Percentiles rank a stretch among this genome's conserved stretches.
Conservation (phyloP, 2,888 invertebrate species). For the Drosophila barbarae region DNA sequence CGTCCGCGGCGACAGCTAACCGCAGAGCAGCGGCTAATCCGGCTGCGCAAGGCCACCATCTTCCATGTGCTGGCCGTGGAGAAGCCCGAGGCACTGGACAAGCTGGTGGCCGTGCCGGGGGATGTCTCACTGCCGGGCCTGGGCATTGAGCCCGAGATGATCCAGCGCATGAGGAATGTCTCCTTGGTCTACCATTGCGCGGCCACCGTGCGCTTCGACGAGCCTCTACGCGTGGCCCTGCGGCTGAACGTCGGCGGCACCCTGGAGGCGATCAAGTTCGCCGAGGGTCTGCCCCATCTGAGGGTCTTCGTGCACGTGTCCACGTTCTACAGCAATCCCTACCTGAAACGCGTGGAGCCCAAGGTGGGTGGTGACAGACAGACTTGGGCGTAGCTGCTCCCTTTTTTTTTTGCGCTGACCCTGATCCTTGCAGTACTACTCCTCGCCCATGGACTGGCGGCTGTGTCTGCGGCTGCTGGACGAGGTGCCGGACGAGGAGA, state of each 20-base stretch:
- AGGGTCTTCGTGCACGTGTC: conserved; percentile 89
- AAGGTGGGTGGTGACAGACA: conserved; percentile 78
- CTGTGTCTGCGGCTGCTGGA: conserved; percentile 62
- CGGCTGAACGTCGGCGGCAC: conserved; percentile 84
- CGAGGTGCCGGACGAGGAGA: conserved; percentile 47
- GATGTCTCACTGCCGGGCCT: conserved; percentile 62
- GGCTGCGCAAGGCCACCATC: conserved; percentile 80
- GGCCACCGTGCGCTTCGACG: conserved; percentile 91
- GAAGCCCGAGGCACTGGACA: conserved; percentile 66
- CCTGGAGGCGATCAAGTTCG: conserved; percentile 83
- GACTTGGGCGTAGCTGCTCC: background rate
- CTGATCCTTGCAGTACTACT: conserved; percentile 56
- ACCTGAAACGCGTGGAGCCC: conserved; percentile 86
- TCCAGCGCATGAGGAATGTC: conserved; percentile 80
- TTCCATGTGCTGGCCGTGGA: conserved; percentile 63
- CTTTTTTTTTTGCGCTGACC: background rate
- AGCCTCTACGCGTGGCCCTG: conserved; percentile 84
- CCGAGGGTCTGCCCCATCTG: conserved; percentile 80
- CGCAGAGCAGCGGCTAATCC: conserved; percentile 84
- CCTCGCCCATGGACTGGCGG: conserved; percentile 73
- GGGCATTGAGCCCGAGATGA: conserved; percentile 61
- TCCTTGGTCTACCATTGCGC: conserved; percentile 88
- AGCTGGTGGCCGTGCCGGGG: conserved; percentile 70
- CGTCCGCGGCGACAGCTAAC: conserved; percentile 85
- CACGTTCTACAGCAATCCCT: conserved; percentile 92